Evolutionary conservation across 2,797 vertebrate genomes (phyloP), one percentile per base, ranked within the genome.

Genomic region (Enteromius paludinosus): DNA sequence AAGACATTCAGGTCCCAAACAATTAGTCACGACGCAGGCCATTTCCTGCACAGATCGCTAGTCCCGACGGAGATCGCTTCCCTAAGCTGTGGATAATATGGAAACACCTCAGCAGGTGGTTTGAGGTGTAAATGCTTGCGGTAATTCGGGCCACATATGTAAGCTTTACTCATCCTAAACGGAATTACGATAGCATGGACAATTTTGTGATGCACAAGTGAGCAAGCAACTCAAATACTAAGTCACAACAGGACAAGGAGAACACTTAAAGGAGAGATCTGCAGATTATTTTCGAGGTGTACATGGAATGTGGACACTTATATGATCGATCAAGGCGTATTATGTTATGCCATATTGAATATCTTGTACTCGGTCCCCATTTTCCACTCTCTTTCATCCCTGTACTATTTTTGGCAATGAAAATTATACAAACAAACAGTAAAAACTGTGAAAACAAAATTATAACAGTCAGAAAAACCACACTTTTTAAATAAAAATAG

Each of bases 21-120:
- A 93, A 92, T 94, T 95, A 93, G 92, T 91, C 89, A 92, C 87
- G 80, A 91, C 91, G 91, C 92, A 92, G 72, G 49, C 64, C 72
- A 76, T 69, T 76, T 76, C 38, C 17, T 72, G 28, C 3, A 28
- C 30, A 68, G 77, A 52, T 28, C 1, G 3, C 91, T 92, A 90
- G 86, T 85, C 89, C 87, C 90, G 90, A 92, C 89, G 87, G 87
- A 89, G 87, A 86, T 84, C 4, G 82, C 86, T 82, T 76, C 91
- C 64, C 90, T 65, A 87, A 83, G 66, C 83, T 80, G 85, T 68
- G 84, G 89, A 80, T 78, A 78, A 72, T 84, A 75, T 75, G 33
- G 65, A 85, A 84, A 83, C 59, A 84, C 45, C 56, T 47, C 25
- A 64, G 25, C 18, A 64, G 23, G 17, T 61, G 23, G 33, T 76